A percentile compares a stretch with the other conserved stretches of the same genome.
Evolutionary conservation across 2,797 vertebrate species (phyloP).

Genomic region (Propithecus perrieri): DNA sequence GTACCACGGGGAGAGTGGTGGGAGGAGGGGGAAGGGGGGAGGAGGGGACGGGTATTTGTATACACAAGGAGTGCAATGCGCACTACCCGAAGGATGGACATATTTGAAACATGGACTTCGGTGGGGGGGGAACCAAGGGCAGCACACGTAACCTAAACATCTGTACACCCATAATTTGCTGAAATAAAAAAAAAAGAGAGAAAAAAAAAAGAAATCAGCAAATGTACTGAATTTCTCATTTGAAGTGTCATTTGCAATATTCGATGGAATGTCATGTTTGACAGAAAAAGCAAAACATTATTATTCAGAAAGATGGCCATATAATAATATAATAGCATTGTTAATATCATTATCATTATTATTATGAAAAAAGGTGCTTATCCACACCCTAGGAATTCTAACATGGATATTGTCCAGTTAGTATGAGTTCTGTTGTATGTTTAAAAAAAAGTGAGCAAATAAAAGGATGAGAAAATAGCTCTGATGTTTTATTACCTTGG

Average conservation of each 20-base stretch:
- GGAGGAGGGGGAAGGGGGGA: too few species aligned
- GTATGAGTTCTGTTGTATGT: neutral
- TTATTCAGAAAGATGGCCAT: neutral
- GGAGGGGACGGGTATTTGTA: too few species aligned
- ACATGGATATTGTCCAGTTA: conserved; percentile 65
- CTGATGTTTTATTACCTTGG: conserved; percentile 66
- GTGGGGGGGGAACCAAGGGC: too few species aligned
- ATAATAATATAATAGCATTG: conserved; percentile 43
- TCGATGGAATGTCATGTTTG: conserved; percentile 48
- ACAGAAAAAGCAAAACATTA: conserved; percentile 35
- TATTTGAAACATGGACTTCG: too few species aligned
- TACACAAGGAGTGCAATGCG: too few species aligned
- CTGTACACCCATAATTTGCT: too few species aligned
- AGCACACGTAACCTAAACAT: too few species aligned
- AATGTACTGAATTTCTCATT: neutral
- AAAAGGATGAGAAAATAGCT: conserved; percentile 69
- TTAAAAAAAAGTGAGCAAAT: conserved; percentile 66
- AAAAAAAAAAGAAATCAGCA: fast-evolving
- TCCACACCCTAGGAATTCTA: conserved; percentile 58
- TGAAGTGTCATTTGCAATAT: neutral
- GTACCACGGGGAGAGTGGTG: too few species aligned
- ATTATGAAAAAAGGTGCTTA: conserved; percentile 57
- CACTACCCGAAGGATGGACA: too few species aligned
- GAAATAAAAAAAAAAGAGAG: too few species aligned
- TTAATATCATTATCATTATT: neutral